Evolutionary conservation across 2,113 vertebrate species (phyloP).

Genomic region (Sorex fumeus): DNA sequence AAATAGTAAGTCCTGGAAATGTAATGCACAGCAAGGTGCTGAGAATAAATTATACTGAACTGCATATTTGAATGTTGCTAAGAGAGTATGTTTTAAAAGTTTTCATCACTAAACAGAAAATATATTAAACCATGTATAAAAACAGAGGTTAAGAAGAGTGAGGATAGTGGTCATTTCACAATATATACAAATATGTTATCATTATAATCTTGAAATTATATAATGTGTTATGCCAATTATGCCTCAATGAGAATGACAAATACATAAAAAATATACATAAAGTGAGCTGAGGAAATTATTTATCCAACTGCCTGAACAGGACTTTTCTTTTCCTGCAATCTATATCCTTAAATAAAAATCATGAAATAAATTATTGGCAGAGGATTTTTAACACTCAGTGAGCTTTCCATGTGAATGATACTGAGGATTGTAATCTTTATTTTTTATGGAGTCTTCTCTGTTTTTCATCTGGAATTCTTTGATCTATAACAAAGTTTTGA

Average conservation of each 20-base stretch:
- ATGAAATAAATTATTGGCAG: neutral
- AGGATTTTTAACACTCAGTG: neutral
- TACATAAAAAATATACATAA: conserved; percentile 4
- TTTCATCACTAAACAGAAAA: neutral
- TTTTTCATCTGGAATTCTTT: conserved; percentile 49
- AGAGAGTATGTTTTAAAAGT: neutral
- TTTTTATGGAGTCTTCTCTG: neutral
- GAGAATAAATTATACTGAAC: neutral
- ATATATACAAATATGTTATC: neutral
- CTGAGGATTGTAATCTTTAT: neutral
- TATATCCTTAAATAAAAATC: neutral
- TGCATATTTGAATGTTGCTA: neutral
- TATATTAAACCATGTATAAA: neutral
- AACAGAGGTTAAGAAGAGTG: neutral
- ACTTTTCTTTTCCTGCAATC: neutral
- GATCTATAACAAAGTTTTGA: conserved; percentile 56
- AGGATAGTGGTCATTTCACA: neutral
- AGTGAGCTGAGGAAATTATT: conserved; percentile 21
- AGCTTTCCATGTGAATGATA: neutral
- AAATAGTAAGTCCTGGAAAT: neutral
- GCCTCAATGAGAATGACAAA: neutral
- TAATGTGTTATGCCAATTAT: neutral
- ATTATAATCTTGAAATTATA: neutral
- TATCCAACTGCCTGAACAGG: neutral
- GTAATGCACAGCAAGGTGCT: neutral